Evolutionary conservation across 1,140 invertebrate species (phyloP).

Genomic region (Cydia amplana): DNA sequence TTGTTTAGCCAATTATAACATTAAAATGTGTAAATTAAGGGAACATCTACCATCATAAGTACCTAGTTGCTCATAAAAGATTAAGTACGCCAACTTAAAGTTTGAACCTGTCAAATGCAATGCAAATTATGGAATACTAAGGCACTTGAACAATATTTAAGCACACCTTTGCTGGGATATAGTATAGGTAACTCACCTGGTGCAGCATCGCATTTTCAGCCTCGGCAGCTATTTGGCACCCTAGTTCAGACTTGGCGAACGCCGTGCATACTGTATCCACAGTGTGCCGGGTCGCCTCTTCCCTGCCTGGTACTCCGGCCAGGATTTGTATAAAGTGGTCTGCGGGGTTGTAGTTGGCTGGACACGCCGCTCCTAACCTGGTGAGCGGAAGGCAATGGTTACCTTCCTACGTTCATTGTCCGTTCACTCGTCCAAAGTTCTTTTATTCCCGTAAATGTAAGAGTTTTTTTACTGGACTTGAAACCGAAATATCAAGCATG

Average conservation of each 20-base stretch:
- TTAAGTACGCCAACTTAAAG: no score
- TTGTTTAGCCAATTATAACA: no score
- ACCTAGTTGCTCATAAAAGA: no score
- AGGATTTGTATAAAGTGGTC: slow-evolving; percentile 97
- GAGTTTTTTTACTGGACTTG: no score
- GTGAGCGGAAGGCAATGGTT: background rate
- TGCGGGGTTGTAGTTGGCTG: slow-evolving; percentile 95
- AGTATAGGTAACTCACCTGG: slow-evolving; percentile 50
- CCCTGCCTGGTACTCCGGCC: slow-evolving; percentile 91
- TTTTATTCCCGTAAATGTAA: no score
- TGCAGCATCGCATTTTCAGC: slow-evolving; percentile 73
- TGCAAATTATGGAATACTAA: no score
- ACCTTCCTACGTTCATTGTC: background rate
- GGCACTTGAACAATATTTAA: background rate
- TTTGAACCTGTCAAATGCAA: background rate
- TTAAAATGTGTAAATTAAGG: no score
- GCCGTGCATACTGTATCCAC: slow-evolving; percentile 89
- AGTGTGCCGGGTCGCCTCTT: slow-evolving; percentile 86
- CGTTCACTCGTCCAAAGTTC: no score
- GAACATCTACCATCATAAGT: no score
- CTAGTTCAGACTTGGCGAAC: slow-evolving; percentile 83
- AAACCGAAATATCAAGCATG: no score
- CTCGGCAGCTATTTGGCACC: slow-evolving; percentile 80
- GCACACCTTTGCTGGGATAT: background rate
- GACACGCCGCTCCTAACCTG: slow-evolving; percentile 88